Conservation (phyloP, 2,888 invertebrate species). For the Dasypolia templi region DNA sequence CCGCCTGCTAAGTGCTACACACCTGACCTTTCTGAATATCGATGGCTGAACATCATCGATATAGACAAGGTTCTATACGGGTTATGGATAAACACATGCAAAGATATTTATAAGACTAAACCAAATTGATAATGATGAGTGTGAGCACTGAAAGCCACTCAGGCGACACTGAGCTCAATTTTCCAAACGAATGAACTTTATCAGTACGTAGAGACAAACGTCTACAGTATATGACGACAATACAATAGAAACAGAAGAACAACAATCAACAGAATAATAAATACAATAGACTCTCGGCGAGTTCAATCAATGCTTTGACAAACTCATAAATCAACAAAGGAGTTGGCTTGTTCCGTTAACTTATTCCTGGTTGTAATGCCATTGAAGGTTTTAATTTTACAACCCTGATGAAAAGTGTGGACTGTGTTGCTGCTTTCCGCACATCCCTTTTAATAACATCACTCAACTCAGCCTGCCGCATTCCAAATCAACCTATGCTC, state of each 20-base stretch:
- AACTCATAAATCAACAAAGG: constrained; percentile 50
- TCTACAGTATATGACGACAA: constrained; percentile 11
- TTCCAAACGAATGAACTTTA: constrained; percentile 66
- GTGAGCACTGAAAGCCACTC: constrained; percentile 31
- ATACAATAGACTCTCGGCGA: constrained; percentile 35
- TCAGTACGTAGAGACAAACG: constrained; percentile 33
- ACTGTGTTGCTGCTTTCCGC: not conserved
- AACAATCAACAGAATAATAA: constrained; percentile 42
- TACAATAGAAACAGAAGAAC: constrained; percentile 35
- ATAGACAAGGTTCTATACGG: constrained; percentile 9
- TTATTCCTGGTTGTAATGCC: constrained; percentile 25
- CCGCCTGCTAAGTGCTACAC: constrained; percentile 28
- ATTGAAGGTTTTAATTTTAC: constrained; percentile 46
- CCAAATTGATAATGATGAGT: constrained; percentile 37
- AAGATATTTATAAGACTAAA: constrained; percentile 24
- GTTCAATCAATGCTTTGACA: constrained; percentile 40
- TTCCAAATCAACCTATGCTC: not conserved
- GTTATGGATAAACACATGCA: constrained; percentile 9
- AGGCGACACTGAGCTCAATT: constrained; percentile 57
- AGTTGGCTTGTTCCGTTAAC: constrained; percentile 41
- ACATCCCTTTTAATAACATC: not conserved
- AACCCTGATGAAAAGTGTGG: constrained; percentile 2
- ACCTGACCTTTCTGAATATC: constrained; percentile 49
- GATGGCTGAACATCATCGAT: constrained; percentile 11
- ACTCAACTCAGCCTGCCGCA: not conserved